Evolutionary conservation across 2,888 invertebrate species (phyloP).

Genomic region (Xestia rhomboidea): DNA sequence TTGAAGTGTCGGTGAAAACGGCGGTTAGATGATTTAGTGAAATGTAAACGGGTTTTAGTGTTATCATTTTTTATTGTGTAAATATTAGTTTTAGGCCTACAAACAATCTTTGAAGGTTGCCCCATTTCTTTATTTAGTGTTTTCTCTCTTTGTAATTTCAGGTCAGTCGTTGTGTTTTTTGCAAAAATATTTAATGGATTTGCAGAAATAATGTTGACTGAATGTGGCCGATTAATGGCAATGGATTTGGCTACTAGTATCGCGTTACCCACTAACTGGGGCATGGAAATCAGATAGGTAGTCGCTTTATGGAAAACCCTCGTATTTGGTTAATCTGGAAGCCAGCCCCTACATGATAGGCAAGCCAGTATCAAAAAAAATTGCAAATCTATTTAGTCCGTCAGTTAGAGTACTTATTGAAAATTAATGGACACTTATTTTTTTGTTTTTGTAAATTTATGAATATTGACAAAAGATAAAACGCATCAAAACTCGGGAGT

Average conservation of each 20-base stretch:
- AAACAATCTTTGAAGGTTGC: constrained; percentile 28
- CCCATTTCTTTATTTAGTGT: constrained; percentile 21
- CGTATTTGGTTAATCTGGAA: background rate
- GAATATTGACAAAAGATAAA: too few species aligned
- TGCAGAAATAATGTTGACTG: background rate
- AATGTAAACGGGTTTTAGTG: constrained; percentile 14
- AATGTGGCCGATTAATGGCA: background rate
- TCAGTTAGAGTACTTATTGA: too few species aligned
- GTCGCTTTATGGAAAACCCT: background rate
- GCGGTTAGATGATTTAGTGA: constrained; percentile 8
- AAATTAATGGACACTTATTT: too few species aligned
- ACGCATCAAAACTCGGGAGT: too few species aligned
- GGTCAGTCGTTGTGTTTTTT: background rate
- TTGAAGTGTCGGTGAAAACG: background rate
- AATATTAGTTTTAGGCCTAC: constrained; percentile 35
- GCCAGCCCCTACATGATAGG: background rate
- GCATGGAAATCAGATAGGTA: background rate
- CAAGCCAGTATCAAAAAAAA: too few species aligned
- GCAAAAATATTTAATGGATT: background rate
- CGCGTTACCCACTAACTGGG: background rate
- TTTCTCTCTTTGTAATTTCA: background rate
- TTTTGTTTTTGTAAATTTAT: too few species aligned
- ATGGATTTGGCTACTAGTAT: background rate
- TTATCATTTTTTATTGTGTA: constrained; percentile 26
- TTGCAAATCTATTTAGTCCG: too few species aligned